These are phyloP conservation scores for Gobionotothen gibberifrons DNA, from an alignment of 2,797 vertebrate species.

Conservation along the genomic window DNA sequence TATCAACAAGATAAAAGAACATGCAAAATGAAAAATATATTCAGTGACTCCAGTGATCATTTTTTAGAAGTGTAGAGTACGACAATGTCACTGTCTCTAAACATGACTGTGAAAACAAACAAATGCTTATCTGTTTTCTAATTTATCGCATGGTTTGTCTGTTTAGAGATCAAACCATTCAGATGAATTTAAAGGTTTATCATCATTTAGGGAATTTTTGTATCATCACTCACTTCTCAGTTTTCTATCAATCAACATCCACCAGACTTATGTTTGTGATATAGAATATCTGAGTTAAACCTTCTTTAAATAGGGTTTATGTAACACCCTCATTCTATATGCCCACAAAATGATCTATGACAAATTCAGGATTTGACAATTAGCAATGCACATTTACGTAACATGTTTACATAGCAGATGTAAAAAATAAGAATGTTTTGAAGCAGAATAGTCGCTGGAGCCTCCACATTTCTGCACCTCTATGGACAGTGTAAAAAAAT, in stretches of 20 bases:
- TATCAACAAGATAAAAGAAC: background rate
- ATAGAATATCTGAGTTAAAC: conserved; percentile 21
- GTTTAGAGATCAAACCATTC: conserved; percentile 7
- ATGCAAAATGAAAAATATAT: background rate
- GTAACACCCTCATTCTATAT: conserved; percentile 51
- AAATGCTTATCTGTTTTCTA: conserved; percentile 17
- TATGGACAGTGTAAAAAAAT: conserved; percentile 40
- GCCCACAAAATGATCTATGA: conserved; percentile 59
- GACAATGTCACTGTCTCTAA: conserved; percentile 3
- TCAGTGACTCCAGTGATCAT: background rate
- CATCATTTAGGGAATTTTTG: conserved; percentile 16
- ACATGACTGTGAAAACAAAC: background rate
- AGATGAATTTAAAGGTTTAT: conserved; percentile 30
- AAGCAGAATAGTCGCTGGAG: conserved; percentile 32
- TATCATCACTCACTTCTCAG: background rate
- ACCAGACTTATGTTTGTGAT: conserved; percentile 14
- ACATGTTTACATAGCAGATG: conserved; percentile 53
- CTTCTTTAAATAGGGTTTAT: conserved; percentile 55
- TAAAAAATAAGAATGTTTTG: conserved; percentile 29
- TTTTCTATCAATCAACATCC: conserved; percentile 15
- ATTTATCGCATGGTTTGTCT: conserved; percentile 11
- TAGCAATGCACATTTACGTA: conserved; percentile 63
- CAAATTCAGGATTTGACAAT: conserved; percentile 63
- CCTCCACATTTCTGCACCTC: conserved; percentile 42
- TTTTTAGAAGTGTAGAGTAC: background rate